Conservation (phyloP, 2,797 vertebrate genomes). For the Amniataba percoides region DNA sequence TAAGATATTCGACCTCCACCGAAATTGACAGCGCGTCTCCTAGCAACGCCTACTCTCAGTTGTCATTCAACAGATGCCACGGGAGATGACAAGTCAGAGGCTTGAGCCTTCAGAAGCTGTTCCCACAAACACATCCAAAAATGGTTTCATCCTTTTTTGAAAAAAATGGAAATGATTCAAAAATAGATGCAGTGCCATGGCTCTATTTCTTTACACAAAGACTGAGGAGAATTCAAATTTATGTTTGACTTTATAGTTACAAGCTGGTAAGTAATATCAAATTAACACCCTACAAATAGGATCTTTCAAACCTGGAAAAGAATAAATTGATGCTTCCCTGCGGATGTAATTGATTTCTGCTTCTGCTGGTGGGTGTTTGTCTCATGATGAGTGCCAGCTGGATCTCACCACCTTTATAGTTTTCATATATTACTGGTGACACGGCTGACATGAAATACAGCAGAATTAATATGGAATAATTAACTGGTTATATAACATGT, state of each 20-base stretch:
- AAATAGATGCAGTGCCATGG: neutral
- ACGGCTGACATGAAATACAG: constrained; percentile 54
- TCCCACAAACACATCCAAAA: neutral
- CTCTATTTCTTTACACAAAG: neutral
- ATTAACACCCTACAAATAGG: neutral
- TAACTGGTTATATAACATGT: constrained; percentile 62
- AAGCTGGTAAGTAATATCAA: neutral
- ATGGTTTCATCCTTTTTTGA: neutral
- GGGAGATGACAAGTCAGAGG: neutral
- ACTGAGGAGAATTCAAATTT: neutral
- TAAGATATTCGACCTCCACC: neutral
- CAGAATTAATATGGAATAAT: constrained; percentile 58
- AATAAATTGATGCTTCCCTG: constrained; percentile 7
- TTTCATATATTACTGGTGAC: constrained; percentile 49
- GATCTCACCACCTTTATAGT: constrained; percentile 32
- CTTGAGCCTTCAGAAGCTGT: neutral
- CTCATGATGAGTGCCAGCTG: constrained; percentile 36
- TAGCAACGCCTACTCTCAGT: neutral
- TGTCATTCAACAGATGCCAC: neutral
- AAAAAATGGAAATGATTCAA: neutral
- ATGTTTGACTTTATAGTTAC: neutral
- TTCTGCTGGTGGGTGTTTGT: constrained; percentile 20
- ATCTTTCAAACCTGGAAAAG: neutral
- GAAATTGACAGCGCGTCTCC: neutral
- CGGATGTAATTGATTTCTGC: constrained; percentile 39